Conservation (phyloP, 2,113 vertebrate genomes). For the Zosterops pallidus region DNA sequence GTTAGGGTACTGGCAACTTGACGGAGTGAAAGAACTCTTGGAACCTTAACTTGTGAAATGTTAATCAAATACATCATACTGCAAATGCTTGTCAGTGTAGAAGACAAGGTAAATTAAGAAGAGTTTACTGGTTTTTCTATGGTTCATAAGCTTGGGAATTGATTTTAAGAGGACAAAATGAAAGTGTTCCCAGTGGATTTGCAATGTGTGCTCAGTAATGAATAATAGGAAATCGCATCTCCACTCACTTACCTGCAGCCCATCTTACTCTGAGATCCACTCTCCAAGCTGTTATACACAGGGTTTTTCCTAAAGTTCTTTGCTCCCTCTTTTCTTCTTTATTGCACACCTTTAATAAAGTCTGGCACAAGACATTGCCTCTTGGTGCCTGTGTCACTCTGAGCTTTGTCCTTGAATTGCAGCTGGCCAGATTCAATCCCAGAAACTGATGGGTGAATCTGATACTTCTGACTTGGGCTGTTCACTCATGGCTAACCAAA, state of each 20-base stretch:
- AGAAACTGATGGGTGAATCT: neutral
- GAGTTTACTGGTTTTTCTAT: neutral
- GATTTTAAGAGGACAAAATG: neutral
- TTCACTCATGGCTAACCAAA: accelerated
- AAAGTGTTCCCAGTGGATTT: neutral
- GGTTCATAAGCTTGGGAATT: neutral
- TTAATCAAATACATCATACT: neutral
- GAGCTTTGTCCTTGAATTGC: neutral
- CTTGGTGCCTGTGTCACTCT: neutral
- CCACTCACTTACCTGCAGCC: neutral
- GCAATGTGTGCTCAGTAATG: neutral
- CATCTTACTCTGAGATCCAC: neutral
- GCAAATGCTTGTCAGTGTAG: neutral
- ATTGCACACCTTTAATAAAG: neutral
- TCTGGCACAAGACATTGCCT: neutral
- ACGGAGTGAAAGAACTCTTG: neutral
- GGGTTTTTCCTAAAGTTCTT: neutral
- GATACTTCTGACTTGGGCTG: neutral
- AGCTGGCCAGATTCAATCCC: neutral
- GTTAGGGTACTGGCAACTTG: neutral
- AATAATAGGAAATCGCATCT: neutral
- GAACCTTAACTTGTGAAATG: neutral
- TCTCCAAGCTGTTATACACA: neutral
- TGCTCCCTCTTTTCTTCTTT: neutral
- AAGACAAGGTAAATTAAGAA: neutral